A percentile compares a stretch with the other conserved stretches of the same genome.
These are phyloP conservation scores for Anabacerthia variegaticeps DNA, from an alignment of 2,797 vertebrate genomes.

Conservation along the genomic window DNA sequence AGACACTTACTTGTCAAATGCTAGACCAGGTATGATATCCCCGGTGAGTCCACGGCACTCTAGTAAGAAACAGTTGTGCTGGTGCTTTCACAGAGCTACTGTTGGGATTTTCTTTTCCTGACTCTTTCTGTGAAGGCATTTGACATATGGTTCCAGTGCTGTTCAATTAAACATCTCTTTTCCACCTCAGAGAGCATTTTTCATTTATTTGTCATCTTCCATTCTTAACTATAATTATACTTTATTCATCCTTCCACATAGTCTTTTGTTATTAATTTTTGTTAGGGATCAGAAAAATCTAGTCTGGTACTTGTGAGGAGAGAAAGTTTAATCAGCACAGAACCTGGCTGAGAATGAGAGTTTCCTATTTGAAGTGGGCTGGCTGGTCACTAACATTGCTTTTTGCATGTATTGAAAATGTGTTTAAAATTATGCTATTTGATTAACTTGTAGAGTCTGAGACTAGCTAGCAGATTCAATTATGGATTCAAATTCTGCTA, in stretches of 20 bases:
- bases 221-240: constrained; percentile 68
- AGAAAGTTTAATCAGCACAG: constrained; percentile 63
- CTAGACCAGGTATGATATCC: constrained; percentile 23
- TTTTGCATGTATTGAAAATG: constrained; percentile 35
- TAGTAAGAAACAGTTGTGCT: not conserved
- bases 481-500: constrained; percentile 77
- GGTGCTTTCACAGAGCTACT: constrained; percentile 33
- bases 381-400: constrained; percentile 2
- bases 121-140: constrained; percentile 39
- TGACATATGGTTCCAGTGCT: constrained; percentile 60
- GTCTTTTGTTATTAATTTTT: constrained; percentile 60
- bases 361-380: constrained; percentile 28
- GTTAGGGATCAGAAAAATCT: constrained; percentile 23
- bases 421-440: constrained; percentile 64
- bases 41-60: constrained; percentile 28
- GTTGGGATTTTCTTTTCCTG: constrained; percentile 24
- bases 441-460: constrained; percentile 75
- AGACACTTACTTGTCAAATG: constrained; percentile 58
- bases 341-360: not conserved
- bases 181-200: constrained; percentile 71
- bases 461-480: constrained; percentile 76
- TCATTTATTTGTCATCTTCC: constrained; percentile 73
- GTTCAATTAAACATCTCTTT: constrained; percentile 70
- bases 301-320: constrained; percentile 28
- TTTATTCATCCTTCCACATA: constrained; percentile 63